Conservation (phyloP, 2,113 vertebrate genomes). For the Arvicanthis niloticus region DNA sequence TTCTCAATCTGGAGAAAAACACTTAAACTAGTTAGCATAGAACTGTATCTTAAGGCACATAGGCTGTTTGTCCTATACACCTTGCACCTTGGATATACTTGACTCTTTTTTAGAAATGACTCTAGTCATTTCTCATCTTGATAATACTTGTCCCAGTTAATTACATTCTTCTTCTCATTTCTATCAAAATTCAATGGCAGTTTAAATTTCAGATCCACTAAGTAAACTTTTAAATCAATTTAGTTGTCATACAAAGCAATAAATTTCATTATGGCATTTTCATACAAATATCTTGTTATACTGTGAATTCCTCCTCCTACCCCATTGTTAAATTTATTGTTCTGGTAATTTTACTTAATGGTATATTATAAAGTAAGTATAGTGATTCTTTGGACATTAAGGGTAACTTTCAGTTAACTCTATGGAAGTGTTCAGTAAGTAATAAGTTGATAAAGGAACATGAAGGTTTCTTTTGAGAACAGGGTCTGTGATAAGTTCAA, state of each 20-base stretch:
- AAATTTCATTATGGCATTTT: background rate
- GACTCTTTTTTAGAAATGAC: background rate
- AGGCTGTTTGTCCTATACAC: background rate
- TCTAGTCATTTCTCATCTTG: background rate
- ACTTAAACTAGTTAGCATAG: background rate
- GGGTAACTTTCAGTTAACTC: constrained; percentile 18
- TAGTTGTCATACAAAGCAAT: background rate
- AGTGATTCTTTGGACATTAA: constrained; percentile 47
- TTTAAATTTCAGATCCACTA: background rate
- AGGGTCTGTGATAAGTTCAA: background rate
- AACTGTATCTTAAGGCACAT: background rate
- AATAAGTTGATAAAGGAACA: constrained; percentile 23
- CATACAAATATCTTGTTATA: background rate
- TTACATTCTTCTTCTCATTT: background rate
- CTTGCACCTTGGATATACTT: background rate
- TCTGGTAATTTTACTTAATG: constrained; percentile 44
- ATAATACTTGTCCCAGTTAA: background rate
- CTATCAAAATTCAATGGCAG: constrained; percentile 16
- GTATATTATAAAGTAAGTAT: background rate
- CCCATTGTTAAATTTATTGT: background rate
- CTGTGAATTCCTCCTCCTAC: background rate
- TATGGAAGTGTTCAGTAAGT: constrained; percentile 38
- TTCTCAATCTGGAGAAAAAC: background rate
- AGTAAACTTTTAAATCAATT: background rate
- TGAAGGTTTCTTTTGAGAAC: background rate